Conservation (phyloP, 2,797 vertebrate species). For the Rhinophrynus dorsalis region DNA sequence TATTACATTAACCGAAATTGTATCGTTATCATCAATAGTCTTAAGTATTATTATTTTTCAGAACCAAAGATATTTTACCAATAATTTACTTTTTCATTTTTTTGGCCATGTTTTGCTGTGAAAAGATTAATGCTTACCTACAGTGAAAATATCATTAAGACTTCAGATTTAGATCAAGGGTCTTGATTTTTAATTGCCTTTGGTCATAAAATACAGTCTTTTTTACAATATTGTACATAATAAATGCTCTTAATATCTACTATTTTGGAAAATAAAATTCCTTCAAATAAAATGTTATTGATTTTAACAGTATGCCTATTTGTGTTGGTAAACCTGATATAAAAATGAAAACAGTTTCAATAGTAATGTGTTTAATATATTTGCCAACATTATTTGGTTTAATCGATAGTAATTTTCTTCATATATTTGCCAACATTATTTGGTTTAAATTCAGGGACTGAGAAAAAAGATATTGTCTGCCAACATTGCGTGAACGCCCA, state of each 20-base stretch:
- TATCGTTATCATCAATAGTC: neutral
- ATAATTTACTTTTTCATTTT: neutral
- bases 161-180: neutral
- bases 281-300: conserved; percentile 24
- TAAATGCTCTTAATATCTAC: conserved; percentile 6
- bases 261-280: conserved; percentile 10
- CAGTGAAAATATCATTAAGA: neutral
- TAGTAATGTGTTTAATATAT: no score
- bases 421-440: no score
- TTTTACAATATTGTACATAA: conserved; percentile 28
- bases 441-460: no score
- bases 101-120: conserved; percentile 1
- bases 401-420: no score
- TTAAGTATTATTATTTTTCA: neutral
- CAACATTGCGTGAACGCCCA: no score
- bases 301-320: no score
- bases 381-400: no score
- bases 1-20: neutral
- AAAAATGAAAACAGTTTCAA: no score
- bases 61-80: conserved; percentile 33
- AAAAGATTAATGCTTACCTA: neutral
- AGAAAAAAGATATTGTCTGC: no score
- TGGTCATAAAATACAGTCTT: neutral
- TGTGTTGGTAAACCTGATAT: no score
- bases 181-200: neutral